These are phyloP conservation scores for Etheostoma perlongum DNA, from an alignment of 2,797 vertebrate species.

Conservation along the genomic window DNA sequence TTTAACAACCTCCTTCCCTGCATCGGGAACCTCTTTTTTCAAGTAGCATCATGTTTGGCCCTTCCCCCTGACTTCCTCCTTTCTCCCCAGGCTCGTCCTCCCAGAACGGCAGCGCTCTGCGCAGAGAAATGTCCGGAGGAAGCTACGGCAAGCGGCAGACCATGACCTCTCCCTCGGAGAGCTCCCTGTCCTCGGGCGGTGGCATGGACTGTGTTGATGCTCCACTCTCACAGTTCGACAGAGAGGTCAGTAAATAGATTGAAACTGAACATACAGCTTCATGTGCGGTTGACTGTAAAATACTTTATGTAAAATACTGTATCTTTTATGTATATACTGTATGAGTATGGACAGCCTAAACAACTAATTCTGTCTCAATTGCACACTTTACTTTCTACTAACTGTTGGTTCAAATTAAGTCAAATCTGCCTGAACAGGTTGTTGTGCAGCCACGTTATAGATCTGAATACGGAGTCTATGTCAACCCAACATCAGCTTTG, in stretches of 20 bases:
- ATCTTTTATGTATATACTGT: neutral
- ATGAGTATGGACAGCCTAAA: neutral
- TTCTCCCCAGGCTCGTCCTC: constrained; percentile 88
- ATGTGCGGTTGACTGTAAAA: constrained; percentile 28
- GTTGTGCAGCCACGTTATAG: neutral
- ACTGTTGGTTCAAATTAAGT: neutral
- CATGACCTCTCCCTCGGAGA: constrained; percentile 96
- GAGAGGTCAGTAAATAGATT: constrained; percentile 88
- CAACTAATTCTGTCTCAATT: constrained; percentile 3
- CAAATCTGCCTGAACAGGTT: neutral
- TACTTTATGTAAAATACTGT: neutral
- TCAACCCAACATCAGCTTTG: constrained; percentile 39
- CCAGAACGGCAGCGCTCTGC: constrained; percentile 95
- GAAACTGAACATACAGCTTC: constrained; percentile 20
- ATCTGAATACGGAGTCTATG: neutral
- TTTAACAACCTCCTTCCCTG: neutral
- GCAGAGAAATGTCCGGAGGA: constrained; percentile 92
- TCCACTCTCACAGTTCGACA: constrained; percentile 92
- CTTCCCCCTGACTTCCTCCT: neutral
- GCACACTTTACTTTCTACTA: neutral
- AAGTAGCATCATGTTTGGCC: neutral
- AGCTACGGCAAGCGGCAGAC: constrained; percentile 94
- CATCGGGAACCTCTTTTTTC: no score
- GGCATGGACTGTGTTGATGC: constrained; percentile 94
- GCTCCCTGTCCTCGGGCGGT: constrained; percentile 96